A percentile compares a stretch with the other conserved stretches of the same genome.
These are phyloP conservation scores for Pollenia labialis DNA, from an alignment of 2,888 invertebrate species.

Conservation along the genomic window DNA sequence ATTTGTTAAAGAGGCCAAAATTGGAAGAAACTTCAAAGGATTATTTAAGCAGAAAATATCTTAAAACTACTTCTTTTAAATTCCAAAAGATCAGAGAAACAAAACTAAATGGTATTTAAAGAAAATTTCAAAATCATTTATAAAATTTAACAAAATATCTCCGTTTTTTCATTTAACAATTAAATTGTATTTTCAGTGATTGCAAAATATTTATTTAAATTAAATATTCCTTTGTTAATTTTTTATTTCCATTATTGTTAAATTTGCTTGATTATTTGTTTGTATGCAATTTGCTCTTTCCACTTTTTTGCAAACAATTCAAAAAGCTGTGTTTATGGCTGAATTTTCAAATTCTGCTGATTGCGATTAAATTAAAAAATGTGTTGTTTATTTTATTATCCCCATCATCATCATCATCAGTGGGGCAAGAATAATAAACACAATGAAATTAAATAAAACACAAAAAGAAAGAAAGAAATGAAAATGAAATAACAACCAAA, in stretches of 20 bases:
- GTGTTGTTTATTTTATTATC: conserved; percentile 58
- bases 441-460: conserved; percentile 25
- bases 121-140: no score
- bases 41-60: no score
- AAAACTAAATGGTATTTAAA: no score
- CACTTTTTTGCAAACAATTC: neutral
- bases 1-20: neutral
- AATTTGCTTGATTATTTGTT: conserved; percentile 39
- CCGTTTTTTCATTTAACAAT: neutral
- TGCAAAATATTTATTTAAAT: conserved; percentile 30
- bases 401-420: conserved; percentile 7
- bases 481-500: neutral
- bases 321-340: conserved; percentile 13
- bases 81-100: no score
- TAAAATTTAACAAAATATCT: no score
- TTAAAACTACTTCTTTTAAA: no score
- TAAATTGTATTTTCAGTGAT: neutral
- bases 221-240: conserved; percentile 39
- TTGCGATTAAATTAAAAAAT: conserved; percentile 62
- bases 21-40: no score
- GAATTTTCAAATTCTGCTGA: conserved; percentile 43
- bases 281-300: neutral
- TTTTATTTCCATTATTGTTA: conserved; percentile 18
- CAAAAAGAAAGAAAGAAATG: neutral
- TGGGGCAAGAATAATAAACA: conserved; percentile 28